Conservation (phyloP, 2,888 invertebrate species). For the Acrocyrtus sp. region DNA sequence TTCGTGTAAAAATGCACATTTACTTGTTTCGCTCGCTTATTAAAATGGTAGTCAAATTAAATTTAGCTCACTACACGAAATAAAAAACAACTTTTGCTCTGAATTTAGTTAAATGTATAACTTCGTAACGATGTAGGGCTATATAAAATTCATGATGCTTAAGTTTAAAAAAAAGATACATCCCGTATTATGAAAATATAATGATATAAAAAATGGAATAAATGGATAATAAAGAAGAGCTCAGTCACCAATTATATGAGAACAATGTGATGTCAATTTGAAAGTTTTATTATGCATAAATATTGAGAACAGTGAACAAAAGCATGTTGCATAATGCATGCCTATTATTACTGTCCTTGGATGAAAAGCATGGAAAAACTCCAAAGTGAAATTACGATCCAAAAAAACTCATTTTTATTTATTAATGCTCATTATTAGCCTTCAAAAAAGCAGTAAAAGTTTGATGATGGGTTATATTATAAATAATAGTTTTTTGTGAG, state of each 20-base stretch:
- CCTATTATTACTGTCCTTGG: too few relatives aligned
- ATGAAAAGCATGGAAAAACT: too few relatives aligned
- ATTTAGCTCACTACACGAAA: slow-evolving; percentile 4
- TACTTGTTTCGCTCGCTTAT: slow-evolving; percentile 32
- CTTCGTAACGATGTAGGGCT: not conserved
- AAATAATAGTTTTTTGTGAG: too few relatives aligned
- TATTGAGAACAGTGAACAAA: too few relatives aligned
- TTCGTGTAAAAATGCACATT: not conserved
- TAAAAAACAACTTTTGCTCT: not conserved
- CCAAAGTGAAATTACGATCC: too few relatives aligned
- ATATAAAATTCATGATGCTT: slow-evolving; percentile 17
- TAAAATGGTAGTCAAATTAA: slow-evolving; percentile 22
- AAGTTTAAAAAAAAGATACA: slow-evolving; percentile 1
- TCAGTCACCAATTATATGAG: slow-evolving; percentile 36
- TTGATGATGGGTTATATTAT: too few relatives aligned
- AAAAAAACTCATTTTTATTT: too few relatives aligned
- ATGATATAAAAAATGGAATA: slow-evolving; percentile 24
- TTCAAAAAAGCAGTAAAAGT: too few relatives aligned
- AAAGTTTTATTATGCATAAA: too few relatives aligned
- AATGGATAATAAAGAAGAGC: slow-evolving; percentile 42
- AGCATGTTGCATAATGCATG: too few relatives aligned
- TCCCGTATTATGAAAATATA: slow-evolving; percentile 20
- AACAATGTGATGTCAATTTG: too few relatives aligned
- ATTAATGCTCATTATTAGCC: too few relatives aligned
- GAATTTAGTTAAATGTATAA: not conserved